Percentiles rank a stretch among this genome's conserved stretches.
Evolutionary conservation across 2,888 invertebrate species (phyloP).

Genomic region (Zaprionus bogoriensis): DNA sequence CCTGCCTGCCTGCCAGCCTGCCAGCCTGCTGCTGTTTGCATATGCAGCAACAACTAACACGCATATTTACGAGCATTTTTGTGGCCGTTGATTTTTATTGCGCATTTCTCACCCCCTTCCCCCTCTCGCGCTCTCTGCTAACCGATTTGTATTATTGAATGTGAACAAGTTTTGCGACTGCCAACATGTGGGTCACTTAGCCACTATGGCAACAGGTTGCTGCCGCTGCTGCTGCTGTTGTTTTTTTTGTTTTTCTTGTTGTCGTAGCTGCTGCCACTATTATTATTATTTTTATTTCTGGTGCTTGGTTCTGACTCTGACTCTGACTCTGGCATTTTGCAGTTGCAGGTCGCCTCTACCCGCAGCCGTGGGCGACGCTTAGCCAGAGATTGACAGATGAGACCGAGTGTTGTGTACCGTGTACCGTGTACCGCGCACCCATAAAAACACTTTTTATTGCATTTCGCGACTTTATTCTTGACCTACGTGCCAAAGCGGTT

Average conservation of each 20-base stretch:
- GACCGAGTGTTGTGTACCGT: no score
- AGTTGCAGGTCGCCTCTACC: no score
- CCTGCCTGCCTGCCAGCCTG: neutral
- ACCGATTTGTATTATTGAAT: conserved; percentile 63
- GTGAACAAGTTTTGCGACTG: conserved; percentile 61
- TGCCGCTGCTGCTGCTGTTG: conserved; percentile 13
- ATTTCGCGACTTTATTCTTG: no score
- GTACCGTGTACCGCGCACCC: no score
- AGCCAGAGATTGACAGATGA: neutral
- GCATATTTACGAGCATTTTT: conserved; percentile 57
- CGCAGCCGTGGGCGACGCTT: neutral
- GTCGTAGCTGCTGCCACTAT: no score
- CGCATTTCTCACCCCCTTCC: conserved; percentile 8
- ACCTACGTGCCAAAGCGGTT: no score
- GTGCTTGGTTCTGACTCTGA: conserved; percentile 19
- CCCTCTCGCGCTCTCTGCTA: conserved; percentile 23
- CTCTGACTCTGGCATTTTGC: conserved; percentile 36
- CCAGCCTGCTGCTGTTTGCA: conserved; percentile 25
- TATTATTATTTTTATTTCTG: conserved; percentile 8
- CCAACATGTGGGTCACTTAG: conserved; percentile 66
- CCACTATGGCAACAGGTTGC: conserved; percentile 67
- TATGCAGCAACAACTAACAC: conserved; percentile 37
- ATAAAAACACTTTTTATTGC: no score
- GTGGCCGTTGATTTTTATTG: conserved; percentile 54
- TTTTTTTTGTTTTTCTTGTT: conserved; percentile 9